Evolutionary conservation across 2,113 vertebrate genomes (phyloP).

Genomic region (Pionites leucogaster): DNA sequence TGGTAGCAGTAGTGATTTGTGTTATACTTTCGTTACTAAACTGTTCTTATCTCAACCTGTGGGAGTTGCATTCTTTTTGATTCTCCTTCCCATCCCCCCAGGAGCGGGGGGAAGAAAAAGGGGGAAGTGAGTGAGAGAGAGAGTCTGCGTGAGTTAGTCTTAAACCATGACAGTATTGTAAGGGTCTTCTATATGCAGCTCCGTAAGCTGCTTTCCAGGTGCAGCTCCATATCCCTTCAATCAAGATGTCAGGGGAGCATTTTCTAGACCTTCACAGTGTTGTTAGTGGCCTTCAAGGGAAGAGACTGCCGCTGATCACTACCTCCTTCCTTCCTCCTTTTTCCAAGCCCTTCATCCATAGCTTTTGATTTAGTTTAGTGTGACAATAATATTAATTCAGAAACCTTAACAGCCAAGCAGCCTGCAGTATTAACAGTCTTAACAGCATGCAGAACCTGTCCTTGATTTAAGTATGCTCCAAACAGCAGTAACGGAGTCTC

Average conservation of each 20-base stretch:
- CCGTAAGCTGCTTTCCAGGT: neutral
- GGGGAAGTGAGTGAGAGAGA: too few species aligned
- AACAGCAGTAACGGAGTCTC: neutral
- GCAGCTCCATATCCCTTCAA: neutral
- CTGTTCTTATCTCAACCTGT: too few species aligned
- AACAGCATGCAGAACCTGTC: neutral
- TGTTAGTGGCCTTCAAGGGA: neutral
- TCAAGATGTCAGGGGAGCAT: neutral
- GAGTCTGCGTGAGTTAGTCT: too few species aligned
- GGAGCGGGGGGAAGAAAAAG: too few species aligned
- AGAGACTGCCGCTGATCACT: neutral
- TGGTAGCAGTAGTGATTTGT: too few species aligned
- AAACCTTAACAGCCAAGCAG: neutral
- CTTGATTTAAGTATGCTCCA: neutral
- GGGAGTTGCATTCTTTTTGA: too few species aligned
- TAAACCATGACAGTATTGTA: neutral
- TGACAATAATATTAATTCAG: neutral
- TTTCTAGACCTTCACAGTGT: neutral
- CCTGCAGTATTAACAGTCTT: neutral
- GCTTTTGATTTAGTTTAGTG: neutral
- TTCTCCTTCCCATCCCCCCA: too few species aligned
- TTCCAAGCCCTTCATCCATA: neutral
- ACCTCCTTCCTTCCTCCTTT: neutral
- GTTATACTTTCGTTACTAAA: too few species aligned
- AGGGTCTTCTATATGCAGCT: neutral